Evolutionary conservation across 2,113 vertebrate species (phyloP).

Genomic region (Thinocorus orbignyianus): DNA sequence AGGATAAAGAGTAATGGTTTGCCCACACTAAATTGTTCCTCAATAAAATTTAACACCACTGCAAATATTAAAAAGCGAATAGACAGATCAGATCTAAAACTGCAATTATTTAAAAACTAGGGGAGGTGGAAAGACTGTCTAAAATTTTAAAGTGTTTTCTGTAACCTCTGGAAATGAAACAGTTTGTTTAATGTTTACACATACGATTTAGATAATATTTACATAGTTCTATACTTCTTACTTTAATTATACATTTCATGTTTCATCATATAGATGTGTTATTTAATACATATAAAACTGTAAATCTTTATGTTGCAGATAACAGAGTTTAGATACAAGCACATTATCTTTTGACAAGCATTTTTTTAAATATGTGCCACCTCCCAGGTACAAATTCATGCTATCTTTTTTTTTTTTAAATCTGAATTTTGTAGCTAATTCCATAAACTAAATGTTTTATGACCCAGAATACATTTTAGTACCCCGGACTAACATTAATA

Average conservation of each 20-base stretch:
- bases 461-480: not conserved
- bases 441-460: not conserved
- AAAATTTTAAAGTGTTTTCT: not conserved
- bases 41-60: not conserved
- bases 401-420: not conserved
- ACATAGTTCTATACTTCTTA: not conserved
- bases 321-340: not conserved
- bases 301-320: not conserved
- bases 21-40: not conserved
- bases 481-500: not conserved
- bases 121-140: not conserved
- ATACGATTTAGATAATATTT: not conserved
- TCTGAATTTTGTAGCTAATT: not conserved
- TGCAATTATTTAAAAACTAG: not conserved
- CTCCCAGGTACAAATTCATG: not conserved
- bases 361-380: not conserved
- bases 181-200: not conserved
- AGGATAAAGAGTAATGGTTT: not conserved
- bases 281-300: not conserved
- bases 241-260: not conserved
- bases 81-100: not conserved
- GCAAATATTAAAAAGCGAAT: not conserved
- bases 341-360: not conserved
- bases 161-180: not conserved
- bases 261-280: not conserved